A percentile compares a stretch with the other conserved stretches of the same genome.
Conservation (phyloP, 2,888 invertebrate genomes). For the Lasioglossum marginatum region DNA sequence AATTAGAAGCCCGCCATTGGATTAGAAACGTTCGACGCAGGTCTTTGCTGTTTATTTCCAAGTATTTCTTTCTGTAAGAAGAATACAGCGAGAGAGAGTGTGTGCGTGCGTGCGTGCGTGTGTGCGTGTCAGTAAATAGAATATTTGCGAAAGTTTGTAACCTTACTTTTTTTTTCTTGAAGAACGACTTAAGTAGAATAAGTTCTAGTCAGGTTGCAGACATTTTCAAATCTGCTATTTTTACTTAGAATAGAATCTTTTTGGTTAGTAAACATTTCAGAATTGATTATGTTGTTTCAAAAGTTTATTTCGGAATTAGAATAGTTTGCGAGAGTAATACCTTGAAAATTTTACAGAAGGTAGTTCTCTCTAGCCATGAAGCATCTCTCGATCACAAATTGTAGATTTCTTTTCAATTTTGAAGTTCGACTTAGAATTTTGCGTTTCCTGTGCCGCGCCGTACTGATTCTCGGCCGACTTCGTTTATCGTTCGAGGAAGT, state of each 20-base stretch:
- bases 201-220: not conserved
- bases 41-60: not conserved
- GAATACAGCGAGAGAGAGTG: not conserved
- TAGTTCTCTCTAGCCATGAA: not conserved
- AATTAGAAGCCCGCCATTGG: constrained; percentile 4
- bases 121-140: not conserved
- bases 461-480: constrained; percentile 11
- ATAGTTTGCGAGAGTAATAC: not conserved
- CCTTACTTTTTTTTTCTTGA: not conserved
- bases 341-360: not conserved
- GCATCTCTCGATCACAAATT: not conserved
- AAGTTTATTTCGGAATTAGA: not conserved
- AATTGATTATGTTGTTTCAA: not conserved
- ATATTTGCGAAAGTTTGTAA: not conserved
- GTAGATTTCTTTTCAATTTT: constrained; percentile 1
- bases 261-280: not conserved
- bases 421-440: not conserved
- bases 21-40: not conserved
- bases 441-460: not conserved
- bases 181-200: not conserved
- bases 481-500: constrained; percentile 34
- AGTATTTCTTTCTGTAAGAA: not conserved
- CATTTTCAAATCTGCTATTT: not conserved
- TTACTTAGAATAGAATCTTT: not conserved
- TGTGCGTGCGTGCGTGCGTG: too few species aligned